Evolutionary conservation across 2,113 vertebrate genomes (phyloP).

Genomic region (Meles meles): DNA sequence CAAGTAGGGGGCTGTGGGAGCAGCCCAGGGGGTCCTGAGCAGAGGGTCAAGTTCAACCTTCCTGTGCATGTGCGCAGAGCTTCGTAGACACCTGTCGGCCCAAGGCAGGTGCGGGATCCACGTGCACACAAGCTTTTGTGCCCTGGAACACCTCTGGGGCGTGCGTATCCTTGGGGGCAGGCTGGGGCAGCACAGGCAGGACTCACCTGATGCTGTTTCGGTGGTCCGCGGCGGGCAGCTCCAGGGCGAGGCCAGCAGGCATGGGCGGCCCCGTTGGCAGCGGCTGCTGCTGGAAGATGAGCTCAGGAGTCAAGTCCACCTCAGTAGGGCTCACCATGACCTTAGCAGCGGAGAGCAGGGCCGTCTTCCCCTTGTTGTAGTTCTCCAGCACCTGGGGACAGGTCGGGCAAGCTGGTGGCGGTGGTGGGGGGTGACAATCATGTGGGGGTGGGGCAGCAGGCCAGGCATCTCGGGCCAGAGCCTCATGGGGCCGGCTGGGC

Average conservation of each 20-base stretch:
- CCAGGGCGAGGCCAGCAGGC: constrained; percentile 70
- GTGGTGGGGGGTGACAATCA: not conserved
- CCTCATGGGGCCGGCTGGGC: not conserved
- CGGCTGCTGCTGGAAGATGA: constrained; percentile 90
- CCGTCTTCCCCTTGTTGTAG: constrained; percentile 98
- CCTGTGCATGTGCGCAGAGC: not conserved
- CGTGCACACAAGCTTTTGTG: accelerated
- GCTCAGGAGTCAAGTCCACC: constrained; percentile 96
- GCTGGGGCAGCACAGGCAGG: accelerated
- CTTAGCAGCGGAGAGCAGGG: constrained; percentile 96
- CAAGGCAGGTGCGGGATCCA: accelerated
- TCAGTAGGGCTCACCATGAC: constrained; percentile 99
- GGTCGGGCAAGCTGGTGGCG: not conserved
- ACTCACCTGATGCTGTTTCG: constrained; percentile 92
- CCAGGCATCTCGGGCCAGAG: not conserved
- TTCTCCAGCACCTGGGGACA: constrained; percentile 94
- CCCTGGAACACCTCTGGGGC: accelerated
- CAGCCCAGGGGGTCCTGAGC: not conserved
- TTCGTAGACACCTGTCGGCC: accelerated
- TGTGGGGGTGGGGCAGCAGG: not conserved
- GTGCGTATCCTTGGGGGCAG: accelerated
- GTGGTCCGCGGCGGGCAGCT: constrained; percentile 81
- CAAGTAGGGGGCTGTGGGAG: not conserved
- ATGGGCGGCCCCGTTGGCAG: constrained; percentile 78
- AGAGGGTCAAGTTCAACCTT: accelerated